These are phyloP conservation scores for Drosophila pseudotakahashii DNA, from an alignment of 2,888 invertebrate genomes.

Conservation along the genomic window DNA sequence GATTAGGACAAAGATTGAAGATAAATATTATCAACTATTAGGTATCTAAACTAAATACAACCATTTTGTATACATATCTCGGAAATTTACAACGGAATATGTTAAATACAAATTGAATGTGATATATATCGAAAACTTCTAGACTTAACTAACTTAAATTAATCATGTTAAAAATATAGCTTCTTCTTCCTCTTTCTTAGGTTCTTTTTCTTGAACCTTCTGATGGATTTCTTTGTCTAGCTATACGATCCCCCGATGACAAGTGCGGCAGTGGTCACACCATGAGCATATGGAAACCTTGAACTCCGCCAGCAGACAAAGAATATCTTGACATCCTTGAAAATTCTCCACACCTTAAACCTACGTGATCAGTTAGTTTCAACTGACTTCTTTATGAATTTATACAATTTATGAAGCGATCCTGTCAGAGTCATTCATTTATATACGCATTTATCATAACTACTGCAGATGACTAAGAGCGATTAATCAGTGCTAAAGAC, in stretches of 20 bases:
- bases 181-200: no score
- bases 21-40: no score
- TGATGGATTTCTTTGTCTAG: slow-evolving; percentile 8
- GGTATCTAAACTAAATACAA: no score
- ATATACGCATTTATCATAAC: neutral
- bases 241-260: neutral
- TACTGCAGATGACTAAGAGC: neutral
- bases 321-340: slow-evolving; percentile 3
- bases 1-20: no score
- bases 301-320: slow-evolving; percentile 7
- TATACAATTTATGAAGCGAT: neutral
- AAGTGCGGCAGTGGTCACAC: neutral
- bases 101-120: no score
- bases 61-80: no score
- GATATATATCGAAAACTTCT: no score
- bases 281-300: neutral
- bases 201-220: neutral
- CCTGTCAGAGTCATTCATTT: neutral
- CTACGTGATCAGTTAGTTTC: slow-evolving; percentile 5
- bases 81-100: no score
- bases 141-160: no score
- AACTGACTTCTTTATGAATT: neutral
- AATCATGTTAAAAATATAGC: no score
- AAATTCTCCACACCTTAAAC: neutral
- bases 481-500: neutral